phyloP scores from a whole-genome alignment of 2,113 vertebrate species.

The Conger conger region DNA sequence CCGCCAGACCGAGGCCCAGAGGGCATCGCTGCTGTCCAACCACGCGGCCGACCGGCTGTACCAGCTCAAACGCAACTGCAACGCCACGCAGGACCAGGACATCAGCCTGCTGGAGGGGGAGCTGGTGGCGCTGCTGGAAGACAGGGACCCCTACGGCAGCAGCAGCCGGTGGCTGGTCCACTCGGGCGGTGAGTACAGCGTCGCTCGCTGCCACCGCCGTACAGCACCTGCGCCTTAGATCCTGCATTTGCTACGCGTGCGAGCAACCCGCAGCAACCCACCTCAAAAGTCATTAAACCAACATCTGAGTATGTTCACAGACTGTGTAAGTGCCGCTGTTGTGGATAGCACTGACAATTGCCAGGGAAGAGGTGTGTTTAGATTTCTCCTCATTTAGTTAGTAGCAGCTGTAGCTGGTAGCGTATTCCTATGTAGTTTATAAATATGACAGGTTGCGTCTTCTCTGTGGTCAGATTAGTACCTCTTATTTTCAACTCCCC shows the following conservation, averaged over 20 bases:
- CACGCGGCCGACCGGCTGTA: constrained; percentile 72
- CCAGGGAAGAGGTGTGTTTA: background rate
- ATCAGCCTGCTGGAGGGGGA: constrained; percentile 89
- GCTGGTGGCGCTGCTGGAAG: constrained; percentile 85
- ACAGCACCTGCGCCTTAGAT: background rate
- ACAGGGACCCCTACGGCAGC: constrained; percentile 86
- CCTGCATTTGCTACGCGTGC: background rate
- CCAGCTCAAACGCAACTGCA: constrained; percentile 92
- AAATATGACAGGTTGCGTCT: background rate
- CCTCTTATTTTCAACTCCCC: background rate
- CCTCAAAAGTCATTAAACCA: background rate
- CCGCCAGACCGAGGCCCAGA: constrained; percentile 80
- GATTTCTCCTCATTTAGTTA: background rate
- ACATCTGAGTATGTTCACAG: background rate
- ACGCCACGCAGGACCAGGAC: constrained; percentile 88
- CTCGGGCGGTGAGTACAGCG: constrained; percentile 79
- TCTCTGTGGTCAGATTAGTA: background rate
- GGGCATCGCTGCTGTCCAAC: constrained; percentile 72
- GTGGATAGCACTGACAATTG: background rate
- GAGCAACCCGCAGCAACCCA: background rate
- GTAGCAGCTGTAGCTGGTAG: background rate
- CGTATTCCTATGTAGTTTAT: background rate
- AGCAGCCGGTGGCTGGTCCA: constrained; percentile 91
- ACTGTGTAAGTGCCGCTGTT: background rate
- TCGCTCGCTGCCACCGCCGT: background rate